A percentile compares a stretch with the other conserved stretches of the same genome.
phyloP scores from a whole-genome alignment of 2,113 vertebrate species.

The Sula dactylatra region DNA sequence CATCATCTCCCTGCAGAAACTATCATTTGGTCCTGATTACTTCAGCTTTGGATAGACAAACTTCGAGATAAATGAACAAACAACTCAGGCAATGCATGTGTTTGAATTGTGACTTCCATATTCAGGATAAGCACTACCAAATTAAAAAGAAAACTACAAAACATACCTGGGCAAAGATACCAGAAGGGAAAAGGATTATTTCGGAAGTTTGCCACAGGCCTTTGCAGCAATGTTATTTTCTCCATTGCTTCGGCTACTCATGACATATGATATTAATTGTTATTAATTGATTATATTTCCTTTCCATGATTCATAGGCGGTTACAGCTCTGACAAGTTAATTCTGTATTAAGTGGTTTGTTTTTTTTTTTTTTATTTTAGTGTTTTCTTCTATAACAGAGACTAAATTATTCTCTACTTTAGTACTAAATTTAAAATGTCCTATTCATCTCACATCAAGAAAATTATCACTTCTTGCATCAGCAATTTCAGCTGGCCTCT shows the following conservation, averaged over 20 bases:
- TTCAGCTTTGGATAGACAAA: neutral
- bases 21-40: neutral
- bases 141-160: neutral
- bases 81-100: neutral
- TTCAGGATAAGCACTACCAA: neutral
- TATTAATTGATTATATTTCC: neutral
- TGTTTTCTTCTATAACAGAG: neutral
- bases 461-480: conserved; percentile 21
- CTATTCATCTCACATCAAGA: conserved; percentile 12
- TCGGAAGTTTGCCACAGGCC: neutral
- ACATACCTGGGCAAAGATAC: neutral
- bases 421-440: neutral
- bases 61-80: neutral
- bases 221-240: neutral
- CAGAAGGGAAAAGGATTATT: neutral
- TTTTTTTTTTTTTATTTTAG: neutral
- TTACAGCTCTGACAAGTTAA: neutral
- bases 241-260: neutral
- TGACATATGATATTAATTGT: neutral
- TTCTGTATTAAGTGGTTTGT: neutral
- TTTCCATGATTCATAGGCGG: neutral
- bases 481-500: neutral
- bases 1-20: neutral
- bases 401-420: neutral
- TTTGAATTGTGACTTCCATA: neutral